These are phyloP conservation scores for Lapara coniferarum DNA, from an alignment of 2,888 invertebrate species.

Conservation along the genomic window DNA sequence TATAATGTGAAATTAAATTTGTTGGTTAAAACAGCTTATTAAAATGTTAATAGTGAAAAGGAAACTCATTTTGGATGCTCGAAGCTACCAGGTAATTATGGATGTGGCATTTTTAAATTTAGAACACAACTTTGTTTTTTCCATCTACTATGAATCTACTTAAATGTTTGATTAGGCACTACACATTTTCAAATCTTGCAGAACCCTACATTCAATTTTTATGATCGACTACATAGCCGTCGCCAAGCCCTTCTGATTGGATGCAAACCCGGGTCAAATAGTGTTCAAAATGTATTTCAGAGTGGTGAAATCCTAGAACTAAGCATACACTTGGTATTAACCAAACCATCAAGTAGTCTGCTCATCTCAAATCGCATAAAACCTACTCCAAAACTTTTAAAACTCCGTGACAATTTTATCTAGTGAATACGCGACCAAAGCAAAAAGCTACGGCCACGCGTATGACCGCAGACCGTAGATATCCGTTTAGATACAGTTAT, in stretches of 20 bases:
- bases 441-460: conserved; percentile 45
- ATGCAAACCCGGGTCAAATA: no score
- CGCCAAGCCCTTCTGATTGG: no score
- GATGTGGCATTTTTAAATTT: conserved; percentile 9
- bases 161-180: no score
- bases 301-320: no score
- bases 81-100: conserved; percentile 4
- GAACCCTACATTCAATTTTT: no score
- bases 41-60: conserved; percentile 33
- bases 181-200: no score
- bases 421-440: conserved; percentile 31
- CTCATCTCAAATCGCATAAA: background rate
- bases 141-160: no score
- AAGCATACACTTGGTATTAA: no score
- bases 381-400: background rate
- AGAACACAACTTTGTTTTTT: no score
- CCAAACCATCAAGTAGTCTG: no score
- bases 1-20: conserved; percentile 32
- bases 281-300: no score
- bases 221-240: no score
- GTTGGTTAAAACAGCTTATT: conserved; percentile 31
- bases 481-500: conserved; percentile 47
- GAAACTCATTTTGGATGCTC: conserved; percentile 21
- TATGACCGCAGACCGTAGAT: conserved; percentile 43
- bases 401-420: background rate